Conservation (phyloP, 2,888 invertebrate genomes). For the Rhodophaea formosa region DNA sequence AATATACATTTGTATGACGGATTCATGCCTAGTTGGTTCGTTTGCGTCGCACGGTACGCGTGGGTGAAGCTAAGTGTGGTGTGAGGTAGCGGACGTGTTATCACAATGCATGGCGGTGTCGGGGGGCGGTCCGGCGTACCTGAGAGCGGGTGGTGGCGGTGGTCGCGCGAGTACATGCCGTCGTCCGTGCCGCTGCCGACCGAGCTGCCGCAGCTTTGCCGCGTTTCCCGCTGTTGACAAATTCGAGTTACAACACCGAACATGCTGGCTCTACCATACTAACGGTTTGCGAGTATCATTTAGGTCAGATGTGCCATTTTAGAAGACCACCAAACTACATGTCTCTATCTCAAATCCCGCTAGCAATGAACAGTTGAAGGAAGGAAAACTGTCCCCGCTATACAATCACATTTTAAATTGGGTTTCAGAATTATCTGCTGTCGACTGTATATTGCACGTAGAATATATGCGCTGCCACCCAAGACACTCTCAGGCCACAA, state of each 20-base stretch:
- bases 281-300: neutral
- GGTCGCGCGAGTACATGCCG: constrained; percentile 67
- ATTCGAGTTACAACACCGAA: constrained; percentile 6
- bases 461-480: too few relatives aligned
- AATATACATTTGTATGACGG: too few relatives aligned
- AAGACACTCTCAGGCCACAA: too few relatives aligned
- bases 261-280: neutral
- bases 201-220: constrained; percentile 73
- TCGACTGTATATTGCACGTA: too few relatives aligned
- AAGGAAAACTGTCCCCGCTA: too few relatives aligned
- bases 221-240: constrained; percentile 58
- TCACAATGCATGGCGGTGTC: constrained; percentile 16
- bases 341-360: too few relatives aligned
- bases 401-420: too few relatives aligned
- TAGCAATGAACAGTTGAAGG: too few relatives aligned
- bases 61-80: constrained; percentile 12
- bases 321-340: too few relatives aligned
- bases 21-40: too few relatives aligned
- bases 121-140: constrained; percentile 39
- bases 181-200: constrained; percentile 71
- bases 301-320: too few relatives aligned
- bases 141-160: constrained; percentile 62
- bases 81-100: constrained; percentile 18
- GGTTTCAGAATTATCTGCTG: too few relatives aligned
- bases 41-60: neutral